A percentile compares a stretch with the other conserved stretches of the same genome.
Conservation (phyloP, 2,797 vertebrate genomes). For the Chloroceryle amazona region DNA sequence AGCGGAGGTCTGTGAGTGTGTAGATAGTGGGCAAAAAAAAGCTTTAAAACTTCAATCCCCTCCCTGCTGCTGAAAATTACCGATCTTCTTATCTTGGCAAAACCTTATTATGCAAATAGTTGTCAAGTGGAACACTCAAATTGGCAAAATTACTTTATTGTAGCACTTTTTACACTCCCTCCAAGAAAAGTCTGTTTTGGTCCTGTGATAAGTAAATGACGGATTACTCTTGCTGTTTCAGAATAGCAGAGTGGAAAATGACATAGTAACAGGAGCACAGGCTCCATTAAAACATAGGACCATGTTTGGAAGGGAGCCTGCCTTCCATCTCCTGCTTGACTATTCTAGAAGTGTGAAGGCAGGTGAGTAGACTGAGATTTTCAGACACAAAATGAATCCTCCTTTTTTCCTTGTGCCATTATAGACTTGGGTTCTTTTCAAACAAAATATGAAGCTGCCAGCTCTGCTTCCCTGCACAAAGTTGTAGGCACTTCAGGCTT, state of each 20-base stretch:
- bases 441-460: background rate
- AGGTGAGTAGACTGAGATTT: background rate
- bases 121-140: constrained; percentile 94
- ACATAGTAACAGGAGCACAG: background rate
- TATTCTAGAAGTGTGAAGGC: background rate
- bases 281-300: background rate
- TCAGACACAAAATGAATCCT: background rate
- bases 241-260: constrained; percentile 29
- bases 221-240: constrained; percentile 38
- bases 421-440: background rate
- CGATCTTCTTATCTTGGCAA: constrained; percentile 94
- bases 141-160: constrained; percentile 92
- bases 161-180: constrained; percentile 75
- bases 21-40: constrained; percentile 87
- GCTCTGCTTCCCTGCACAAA: background rate
- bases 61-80: constrained; percentile 92
- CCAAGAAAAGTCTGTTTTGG: constrained; percentile 56
- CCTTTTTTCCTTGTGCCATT: background rate
- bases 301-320: background rate
- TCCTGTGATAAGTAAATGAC: constrained; percentile 63
- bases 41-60: constrained; percentile 92
- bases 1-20: constrained; percentile 88
- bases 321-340: background rate
- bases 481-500: background rate
- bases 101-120: constrained; percentile 94